Evolutionary conservation across 1,140 invertebrate genomes (phyloP), one percentile per base, ranked within the genome.

Genomic region (Caerostris darwini): DNA sequence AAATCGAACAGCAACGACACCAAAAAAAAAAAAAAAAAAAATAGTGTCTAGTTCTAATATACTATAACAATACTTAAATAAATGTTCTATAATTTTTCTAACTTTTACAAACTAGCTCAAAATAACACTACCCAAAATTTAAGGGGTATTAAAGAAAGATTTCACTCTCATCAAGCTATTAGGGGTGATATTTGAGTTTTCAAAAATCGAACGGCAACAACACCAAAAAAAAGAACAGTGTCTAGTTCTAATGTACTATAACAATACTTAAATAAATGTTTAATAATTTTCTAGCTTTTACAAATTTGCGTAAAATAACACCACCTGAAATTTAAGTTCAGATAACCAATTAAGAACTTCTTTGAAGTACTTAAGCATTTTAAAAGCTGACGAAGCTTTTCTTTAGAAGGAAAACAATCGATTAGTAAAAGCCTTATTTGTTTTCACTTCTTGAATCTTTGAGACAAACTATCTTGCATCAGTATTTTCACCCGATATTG

Each of bases 301-400:
- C n/a, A n/a, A n/a, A n/a, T n/a, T n/a, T n/a, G n/a, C n/a, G 50
- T 77, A 77, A 53, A 12, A 77, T 50, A 77, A 77, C 10, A 77
- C 34, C 53, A 5, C 71, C 10, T 53, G 3, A 77, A 77, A 77
- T 14, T 53, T 77, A 3, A 77, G 7, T 77, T 34, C 10, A 50
- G 71, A 50, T 77, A 77, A 50, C 71, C 71, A 77, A 77, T 77
- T 77, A 77, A 77, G 71, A 77, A 77, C 19, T 77, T 77, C 71
- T 12, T 53, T 10, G 14, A 77, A 77, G 5, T 50, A 77, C 71
- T 77, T 77, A 77, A 77, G 34, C 3, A 53, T 85, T 57, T 58
- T 57, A 57, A 19, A 85, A 85, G 6, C 12, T 85, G 19, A 58
- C 34, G 34, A n/a, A 10, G 3, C 54, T 85, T 58, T 56, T 56